Conservation (phyloP, 2,888 invertebrate genomes). For the Drosophila glabriapex region DNA sequence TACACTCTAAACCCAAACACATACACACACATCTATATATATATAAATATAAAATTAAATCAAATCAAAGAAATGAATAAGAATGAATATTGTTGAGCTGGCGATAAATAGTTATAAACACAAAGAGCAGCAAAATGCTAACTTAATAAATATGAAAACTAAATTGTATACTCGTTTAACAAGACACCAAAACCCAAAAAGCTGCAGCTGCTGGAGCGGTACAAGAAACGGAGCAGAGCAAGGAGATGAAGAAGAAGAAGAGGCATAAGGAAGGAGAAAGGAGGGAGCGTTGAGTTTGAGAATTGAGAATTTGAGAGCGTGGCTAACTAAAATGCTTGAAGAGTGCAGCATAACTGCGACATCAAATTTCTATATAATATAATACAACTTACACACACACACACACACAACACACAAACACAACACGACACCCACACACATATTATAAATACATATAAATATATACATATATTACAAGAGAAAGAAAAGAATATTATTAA, state of each 20-base stretch:
- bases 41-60: slow-evolving; percentile 30
- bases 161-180: slow-evolving; percentile 78
- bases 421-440: slow-evolving; percentile 26
- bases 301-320: slow-evolving; percentile 31
- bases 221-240: background rate
- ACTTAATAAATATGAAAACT: slow-evolving; percentile 63
- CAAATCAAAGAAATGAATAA: slow-evolving; percentile 42
- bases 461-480: slow-evolving; percentile 69
- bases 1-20: background rate
- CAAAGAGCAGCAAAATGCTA: slow-evolving; percentile 50
- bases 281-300: slow-evolving; percentile 27
- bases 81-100: slow-evolving; percentile 48
- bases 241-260: background rate
- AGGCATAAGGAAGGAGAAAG: background rate
- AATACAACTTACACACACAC: slow-evolving; percentile 39
- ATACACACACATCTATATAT: slow-evolving; percentile 6
- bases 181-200: slow-evolving; percentile 68
- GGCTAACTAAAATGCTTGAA: slow-evolving; percentile 53
- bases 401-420: slow-evolving; percentile 34
- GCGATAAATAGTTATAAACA: slow-evolving; percentile 56
- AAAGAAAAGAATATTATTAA: slow-evolving; percentile 72
- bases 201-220: slow-evolving; percentile 21
- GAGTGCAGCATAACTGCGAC: slow-evolving; percentile 48
- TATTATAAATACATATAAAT: slow-evolving; percentile 67
- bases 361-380: slow-evolving; percentile 67